phyloP scores from a whole-genome alignment of 37 sponge, comb jelly and placozoan genomes.

The Diacarnus erythraeanus region DNA sequence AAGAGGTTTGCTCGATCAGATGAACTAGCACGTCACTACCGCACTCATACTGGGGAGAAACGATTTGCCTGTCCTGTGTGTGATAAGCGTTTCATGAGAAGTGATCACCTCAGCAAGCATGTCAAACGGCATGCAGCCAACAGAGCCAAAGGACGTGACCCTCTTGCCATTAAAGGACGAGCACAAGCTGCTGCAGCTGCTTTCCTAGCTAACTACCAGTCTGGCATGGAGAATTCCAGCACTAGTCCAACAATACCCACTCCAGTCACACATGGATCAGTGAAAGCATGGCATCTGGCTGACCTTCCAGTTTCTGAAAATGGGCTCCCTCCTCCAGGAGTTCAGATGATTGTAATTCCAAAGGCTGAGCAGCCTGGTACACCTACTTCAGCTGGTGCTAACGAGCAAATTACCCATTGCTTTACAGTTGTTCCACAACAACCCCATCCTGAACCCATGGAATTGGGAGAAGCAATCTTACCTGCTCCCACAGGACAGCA shows the following conservation, averaged over 20 bases:
- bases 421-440: background rate
- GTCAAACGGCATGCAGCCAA: slow-evolving; percentile 88
- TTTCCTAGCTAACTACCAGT: background rate
- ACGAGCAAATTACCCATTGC: background rate
- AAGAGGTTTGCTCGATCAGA: slow-evolving; percentile 99
- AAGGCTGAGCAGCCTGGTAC: background rate
- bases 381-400: background rate
- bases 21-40: slow-evolving; percentile 95
- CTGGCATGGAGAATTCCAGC: background rate
- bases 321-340: background rate
- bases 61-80: slow-evolving; percentile 96
- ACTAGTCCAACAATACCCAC: slow-evolving; percentile 21
- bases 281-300: slow-evolving; percentile 11
- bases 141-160: slow-evolving; percentile 57
- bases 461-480: background rate
- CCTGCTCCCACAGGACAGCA: background rate
- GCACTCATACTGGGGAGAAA: slow-evolving; percentile 99
- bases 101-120: slow-evolving; percentile 97
- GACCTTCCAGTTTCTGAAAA: background rate
- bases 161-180: slow-evolving; percentile 7
- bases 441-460: background rate
- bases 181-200: slow-evolving; percentile 23
- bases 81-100: slow-evolving; percentile 97
- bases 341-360: slow-evolving; percentile 14
- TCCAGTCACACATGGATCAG: slow-evolving; percentile 1